Evolutionary conservation across 2,113 vertebrate genomes (phyloP).

Genomic region (Piprites chloris): DNA sequence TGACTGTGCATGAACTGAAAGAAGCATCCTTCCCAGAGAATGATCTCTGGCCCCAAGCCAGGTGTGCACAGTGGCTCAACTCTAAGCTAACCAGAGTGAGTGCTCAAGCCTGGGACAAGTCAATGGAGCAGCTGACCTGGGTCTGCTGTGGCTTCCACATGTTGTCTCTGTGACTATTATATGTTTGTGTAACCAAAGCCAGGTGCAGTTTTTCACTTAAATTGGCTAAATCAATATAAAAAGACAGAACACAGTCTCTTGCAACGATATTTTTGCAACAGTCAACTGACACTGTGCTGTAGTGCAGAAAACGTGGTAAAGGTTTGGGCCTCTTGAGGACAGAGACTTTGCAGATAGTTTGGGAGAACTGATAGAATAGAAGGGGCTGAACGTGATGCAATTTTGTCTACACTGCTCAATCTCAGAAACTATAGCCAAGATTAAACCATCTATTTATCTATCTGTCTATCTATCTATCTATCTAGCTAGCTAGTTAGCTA

Average conservation of each 20-base stretch:
- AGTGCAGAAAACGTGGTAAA: background rate
- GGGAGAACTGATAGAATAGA: background rate
- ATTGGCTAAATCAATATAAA: background rate
- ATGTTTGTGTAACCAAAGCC: background rate
- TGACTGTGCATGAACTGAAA: rapidly evolving
- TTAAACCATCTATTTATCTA: background rate
- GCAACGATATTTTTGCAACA: background rate
- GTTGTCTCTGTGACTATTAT: background rate
- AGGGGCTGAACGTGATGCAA: rapidly evolving
- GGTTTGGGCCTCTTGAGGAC: too few relatives aligned
- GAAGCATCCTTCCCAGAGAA: background rate
- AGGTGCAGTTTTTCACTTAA: background rate
- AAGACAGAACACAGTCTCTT: rapidly evolving
- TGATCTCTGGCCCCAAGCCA: background rate
- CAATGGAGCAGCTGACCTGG: background rate
- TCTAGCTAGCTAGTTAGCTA: too few relatives aligned
- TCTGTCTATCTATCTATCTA: too few relatives aligned
- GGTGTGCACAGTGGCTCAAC: background rate
- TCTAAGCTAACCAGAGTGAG: background rate
- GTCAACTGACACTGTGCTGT: background rate
- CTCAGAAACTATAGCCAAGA: background rate
- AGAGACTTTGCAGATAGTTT: background rate
- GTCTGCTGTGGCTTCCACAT: rapidly evolving
- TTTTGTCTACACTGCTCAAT: background rate
- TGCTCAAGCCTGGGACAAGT: background rate